Conservation (phyloP, 2,797 vertebrate species). For the Australoheros facetus region DNA sequence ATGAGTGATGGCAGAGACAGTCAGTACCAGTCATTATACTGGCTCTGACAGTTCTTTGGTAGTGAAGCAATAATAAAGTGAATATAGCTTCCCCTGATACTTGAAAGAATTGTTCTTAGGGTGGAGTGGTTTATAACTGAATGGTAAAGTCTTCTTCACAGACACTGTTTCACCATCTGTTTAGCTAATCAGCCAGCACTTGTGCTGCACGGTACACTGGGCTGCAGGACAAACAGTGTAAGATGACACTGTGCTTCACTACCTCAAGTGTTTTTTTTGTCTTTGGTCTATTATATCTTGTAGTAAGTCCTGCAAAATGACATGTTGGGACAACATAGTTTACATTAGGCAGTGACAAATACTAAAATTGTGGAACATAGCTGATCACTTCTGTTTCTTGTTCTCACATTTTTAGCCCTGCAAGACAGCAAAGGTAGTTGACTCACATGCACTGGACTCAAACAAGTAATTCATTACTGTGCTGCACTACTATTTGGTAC, state of each 20-base stretch:
- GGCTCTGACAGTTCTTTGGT: slow-evolving; percentile 25
- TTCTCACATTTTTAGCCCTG: slow-evolving; percentile 14
- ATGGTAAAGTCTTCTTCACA: slow-evolving; percentile 42
- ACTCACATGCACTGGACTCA: not conserved
- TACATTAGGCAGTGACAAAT: not conserved
- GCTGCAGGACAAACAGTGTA: slow-evolving; percentile 20
- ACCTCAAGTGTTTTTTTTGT: not conserved
- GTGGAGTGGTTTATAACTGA: slow-evolving; percentile 38
- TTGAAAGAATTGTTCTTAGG: slow-evolving; percentile 24
- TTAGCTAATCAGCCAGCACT: slow-evolving; percentile 21
- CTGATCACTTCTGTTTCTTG: slow-evolving; percentile 31
- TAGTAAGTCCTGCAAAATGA: not conserved
- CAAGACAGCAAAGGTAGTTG: not conserved
- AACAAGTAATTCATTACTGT: slow-evolving; percentile 14
- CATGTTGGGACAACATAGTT: not conserved
- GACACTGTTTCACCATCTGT: slow-evolving; percentile 52
- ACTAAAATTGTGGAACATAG: slow-evolving; percentile 21
- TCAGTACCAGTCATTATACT: slow-evolving; percentile 3
- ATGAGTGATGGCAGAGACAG: not conserved
- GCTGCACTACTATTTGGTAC: not conserved
- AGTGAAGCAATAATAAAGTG: not conserved
- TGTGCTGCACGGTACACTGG: not conserved
- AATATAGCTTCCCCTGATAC: not conserved
- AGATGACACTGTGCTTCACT: slow-evolving; percentile 9
- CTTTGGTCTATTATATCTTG: not conserved